phyloP scores from a whole-genome alignment of 2,113 vertebrate genomes.

The Numida meleagris region DNA sequence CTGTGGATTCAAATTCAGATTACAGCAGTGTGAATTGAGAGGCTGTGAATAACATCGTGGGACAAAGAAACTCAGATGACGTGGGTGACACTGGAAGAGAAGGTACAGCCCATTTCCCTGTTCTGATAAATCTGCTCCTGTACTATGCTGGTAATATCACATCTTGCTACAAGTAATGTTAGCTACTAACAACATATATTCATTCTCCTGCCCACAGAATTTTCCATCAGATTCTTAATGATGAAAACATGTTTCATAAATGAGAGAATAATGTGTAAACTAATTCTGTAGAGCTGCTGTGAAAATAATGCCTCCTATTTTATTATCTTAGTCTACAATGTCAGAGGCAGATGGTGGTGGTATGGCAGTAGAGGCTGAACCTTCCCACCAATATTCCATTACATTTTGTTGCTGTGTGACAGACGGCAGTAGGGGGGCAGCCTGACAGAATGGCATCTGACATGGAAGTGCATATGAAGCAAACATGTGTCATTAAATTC shows the following conservation, averaged over 20 bases:
- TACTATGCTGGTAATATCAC: not conserved
- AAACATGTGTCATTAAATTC: no score
- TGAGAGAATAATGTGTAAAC: not conserved
- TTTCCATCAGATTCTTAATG: not conserved
- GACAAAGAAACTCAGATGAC: not conserved
- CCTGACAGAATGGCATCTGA: no score
- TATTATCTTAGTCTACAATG: no score
- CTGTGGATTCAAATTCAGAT: not conserved
- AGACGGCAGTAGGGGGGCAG: no score
- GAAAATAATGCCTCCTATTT: no score
- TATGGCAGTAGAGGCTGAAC: no score
- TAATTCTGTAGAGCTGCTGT: not conserved
- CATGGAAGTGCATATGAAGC: no score
- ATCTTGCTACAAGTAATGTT: not conserved
- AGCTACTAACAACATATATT: not conserved
- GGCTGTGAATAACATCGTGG: not conserved
- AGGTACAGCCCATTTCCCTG: not conserved
- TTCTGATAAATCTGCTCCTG: not conserved
- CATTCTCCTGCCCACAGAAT: not conserved
- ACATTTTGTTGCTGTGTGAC: no score
- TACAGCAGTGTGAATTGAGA: not conserved
- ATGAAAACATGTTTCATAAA: not conserved
- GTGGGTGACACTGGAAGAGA: not conserved
- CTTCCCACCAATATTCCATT: no score
- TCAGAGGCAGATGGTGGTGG: no score